phyloP scores from a whole-genome alignment of 2,113 vertebrate species.

The Agapornis roseicollis region DNA sequence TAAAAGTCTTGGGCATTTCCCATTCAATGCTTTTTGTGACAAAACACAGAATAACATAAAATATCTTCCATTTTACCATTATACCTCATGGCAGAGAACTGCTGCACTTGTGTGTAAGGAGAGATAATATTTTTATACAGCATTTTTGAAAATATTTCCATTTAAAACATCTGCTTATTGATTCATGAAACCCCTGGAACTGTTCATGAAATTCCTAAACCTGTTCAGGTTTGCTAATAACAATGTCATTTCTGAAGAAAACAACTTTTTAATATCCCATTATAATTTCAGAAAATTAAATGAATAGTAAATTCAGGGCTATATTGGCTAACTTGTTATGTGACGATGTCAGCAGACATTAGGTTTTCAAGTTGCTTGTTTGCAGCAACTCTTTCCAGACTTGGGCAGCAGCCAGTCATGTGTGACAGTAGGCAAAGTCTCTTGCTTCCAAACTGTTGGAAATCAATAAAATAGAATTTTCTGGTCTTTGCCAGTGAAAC shows the following conservation, averaged over 20 bases:
- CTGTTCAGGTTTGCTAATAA: background rate
- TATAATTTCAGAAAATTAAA: slow-evolving; percentile 1
- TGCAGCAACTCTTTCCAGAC: background rate
- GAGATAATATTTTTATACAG: background rate
- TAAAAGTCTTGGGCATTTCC: background rate
- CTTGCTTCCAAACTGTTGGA: background rate
- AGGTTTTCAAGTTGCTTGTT: background rate
- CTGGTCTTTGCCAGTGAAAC: background rate
- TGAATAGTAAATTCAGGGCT: background rate
- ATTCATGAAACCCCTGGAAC: background rate
- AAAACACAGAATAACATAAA: background rate
- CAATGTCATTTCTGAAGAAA: slow-evolving; percentile 2
- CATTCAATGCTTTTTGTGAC: background rate
- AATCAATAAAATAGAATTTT: background rate
- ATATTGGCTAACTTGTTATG: background rate
- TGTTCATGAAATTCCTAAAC: background rate
- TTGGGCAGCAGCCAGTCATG: background rate
- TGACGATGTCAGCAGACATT: background rate
- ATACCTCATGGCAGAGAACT: background rate
- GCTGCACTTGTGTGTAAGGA: background rate
- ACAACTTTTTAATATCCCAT: background rate
- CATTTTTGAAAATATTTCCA: background rate
- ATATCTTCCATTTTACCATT: background rate
- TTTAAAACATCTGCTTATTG: background rate
- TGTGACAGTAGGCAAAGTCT: background rate